Evolutionary conservation across 2,888 invertebrate genomes (phyloP).

Genomic region (Rhagophthalmus giganteus): DNA sequence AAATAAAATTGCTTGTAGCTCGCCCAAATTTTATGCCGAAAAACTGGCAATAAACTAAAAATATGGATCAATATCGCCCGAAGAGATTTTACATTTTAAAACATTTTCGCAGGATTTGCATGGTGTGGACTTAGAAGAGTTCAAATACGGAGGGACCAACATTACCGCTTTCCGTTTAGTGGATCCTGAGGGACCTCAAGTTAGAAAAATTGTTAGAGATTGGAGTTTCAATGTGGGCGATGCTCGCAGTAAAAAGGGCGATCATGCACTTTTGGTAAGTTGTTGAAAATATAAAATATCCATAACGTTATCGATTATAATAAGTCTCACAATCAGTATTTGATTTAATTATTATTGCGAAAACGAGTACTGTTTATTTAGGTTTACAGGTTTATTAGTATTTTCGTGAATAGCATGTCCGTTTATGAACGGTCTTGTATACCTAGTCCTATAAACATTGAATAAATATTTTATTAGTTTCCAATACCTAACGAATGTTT

Average conservation of each 20-base stretch:
- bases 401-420: too few relatives aligned
- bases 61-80: conserved; percentile 5
- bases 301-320: too few relatives aligned
- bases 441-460: too few relatives aligned
- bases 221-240: conserved; percentile 35
- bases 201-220: conserved; percentile 58
- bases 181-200: conserved; percentile 79
- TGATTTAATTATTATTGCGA: too few relatives aligned
- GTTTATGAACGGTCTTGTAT: too few relatives aligned
- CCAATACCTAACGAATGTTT: conserved; percentile 3
- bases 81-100: conserved; percentile 13
- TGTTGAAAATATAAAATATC: conserved; percentile 4
- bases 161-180: conserved; percentile 91
- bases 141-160: conserved; percentile 93
- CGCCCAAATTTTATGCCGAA: too few relatives aligned
- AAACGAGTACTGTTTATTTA: too few relatives aligned
- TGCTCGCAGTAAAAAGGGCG: conserved; percentile 31
- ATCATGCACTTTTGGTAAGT: conserved; percentile 22
- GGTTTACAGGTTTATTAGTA: too few relatives aligned
- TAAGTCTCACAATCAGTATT: too few relatives aligned
- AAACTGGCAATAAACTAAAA: conserved; percentile 9
- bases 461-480: not conserved
- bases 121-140: conserved; percentile 89
- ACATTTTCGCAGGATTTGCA: conserved; percentile 74
- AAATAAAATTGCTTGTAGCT: too few relatives aligned